These are phyloP conservation scores for Nycticebus coucang DNA, from an alignment of 2,113 vertebrate genomes.

Conservation along the genomic window DNA sequence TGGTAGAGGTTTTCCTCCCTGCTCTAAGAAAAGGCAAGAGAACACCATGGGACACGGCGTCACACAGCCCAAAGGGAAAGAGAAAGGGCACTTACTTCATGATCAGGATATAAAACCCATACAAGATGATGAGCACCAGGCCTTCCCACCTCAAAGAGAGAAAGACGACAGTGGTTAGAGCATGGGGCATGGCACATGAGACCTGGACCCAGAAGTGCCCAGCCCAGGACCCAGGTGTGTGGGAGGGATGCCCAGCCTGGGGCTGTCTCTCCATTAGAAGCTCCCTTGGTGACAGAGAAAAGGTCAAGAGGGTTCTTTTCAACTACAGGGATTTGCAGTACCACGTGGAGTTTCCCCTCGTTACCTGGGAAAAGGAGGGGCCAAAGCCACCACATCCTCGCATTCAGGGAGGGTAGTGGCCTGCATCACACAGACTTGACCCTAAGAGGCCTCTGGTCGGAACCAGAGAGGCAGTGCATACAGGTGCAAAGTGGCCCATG, in stretches of 20 bases:
- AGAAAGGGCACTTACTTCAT: conserved; percentile 94
- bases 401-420: not conserved
- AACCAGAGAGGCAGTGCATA: not conserved
- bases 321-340: not conserved
- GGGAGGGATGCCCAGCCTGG: rapidly evolving
- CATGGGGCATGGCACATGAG: rapidly evolving
- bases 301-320: not conserved
- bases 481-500: not conserved
- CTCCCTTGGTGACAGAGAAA: not conserved
- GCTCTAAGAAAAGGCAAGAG: not conserved
- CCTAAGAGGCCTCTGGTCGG: not conserved
- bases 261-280: not conserved
- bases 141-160: conserved; percentile 95
- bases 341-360: no score
- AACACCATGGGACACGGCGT: not conserved
- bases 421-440: not conserved
- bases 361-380: not conserved
- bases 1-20: not conserved
- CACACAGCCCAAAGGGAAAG: not conserved
- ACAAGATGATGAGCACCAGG: conserved; percentile 95
- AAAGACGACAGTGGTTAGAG: conserved; percentile 74
- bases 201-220: rapidly evolving
- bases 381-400: not conserved
- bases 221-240: not conserved
- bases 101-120: conserved; percentile 95